Base-by-base conservation (phyloP, 1,140 invertebrate species). In the Odontomachus brunneus region DNA sequence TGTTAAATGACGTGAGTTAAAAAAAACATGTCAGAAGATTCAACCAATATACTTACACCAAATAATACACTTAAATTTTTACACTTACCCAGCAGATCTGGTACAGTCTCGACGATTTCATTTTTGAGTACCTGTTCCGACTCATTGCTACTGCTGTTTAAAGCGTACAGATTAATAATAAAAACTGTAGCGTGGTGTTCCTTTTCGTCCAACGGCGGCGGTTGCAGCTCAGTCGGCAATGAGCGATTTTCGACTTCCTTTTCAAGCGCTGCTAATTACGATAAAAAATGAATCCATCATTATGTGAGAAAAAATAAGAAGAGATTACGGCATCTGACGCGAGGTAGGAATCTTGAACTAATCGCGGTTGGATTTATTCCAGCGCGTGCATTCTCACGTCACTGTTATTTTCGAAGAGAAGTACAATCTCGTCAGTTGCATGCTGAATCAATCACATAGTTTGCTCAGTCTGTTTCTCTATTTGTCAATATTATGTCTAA, bases 121-220 rank as follows among this genome's bases (percentile, higher is more conserved):
- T 90, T 87, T 17, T 82, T 73, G 2, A 90, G 63, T 19, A 86
- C 59, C 69, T 91, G 90, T 0, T 90, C 83, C 0, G 87, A 63
- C 14, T 44, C 38, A n/a, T 86, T 86, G 48, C 89, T 90, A 0
- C 90, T 91, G 11, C 48, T 17, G 51, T 94, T 94, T 78, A 94
- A 80, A 1, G 91, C 93, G 38, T 85, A 94, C 17, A 94, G 60
- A 84, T 94, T 94, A 26, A 94, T 89, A 3, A 94, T 26, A 74
- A 91, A 94, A 0, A 94, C 38, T 5, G 91, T 82, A 9, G 85
- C 88, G 17, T 83, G 66, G 0, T 51, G 84, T 3, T 83, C 74
- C 1, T 74, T 69, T 0, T 87, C 69, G 38, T 87, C 87, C 66
- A 65, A 17, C 19, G 91, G 84, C 2, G 91, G 91, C 24, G 92